Conservation (phyloP, 2,797 vertebrate genomes). For the Intellagama lesueurii region DNA sequence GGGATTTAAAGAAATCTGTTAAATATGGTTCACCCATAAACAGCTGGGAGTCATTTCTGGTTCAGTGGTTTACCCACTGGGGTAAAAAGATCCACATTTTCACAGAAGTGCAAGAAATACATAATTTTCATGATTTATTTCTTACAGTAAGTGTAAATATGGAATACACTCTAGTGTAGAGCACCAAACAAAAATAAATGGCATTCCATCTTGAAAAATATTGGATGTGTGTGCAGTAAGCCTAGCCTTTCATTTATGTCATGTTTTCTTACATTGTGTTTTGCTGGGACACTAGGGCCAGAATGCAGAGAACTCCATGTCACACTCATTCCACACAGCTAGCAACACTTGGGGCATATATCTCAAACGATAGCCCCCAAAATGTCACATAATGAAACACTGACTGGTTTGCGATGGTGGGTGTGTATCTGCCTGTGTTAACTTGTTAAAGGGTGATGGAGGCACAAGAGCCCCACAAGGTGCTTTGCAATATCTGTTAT, state of each 20-base stretch:
- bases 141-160: not conserved
- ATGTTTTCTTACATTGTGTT: not conserved
- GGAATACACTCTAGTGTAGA: too few species aligned
- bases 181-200: too few species aligned
- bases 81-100: too few species aligned
- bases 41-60: too few species aligned
- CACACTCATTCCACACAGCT: not conserved
- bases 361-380: not conserved
- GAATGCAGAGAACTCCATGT: not conserved
- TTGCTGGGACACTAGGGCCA: not conserved
- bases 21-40: too few species aligned
- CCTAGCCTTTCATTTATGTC: not conserved
- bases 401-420: not conserved
- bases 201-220: not conserved
- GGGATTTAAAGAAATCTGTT: too few species aligned
- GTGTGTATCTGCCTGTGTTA: not conserved
- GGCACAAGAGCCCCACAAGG: not conserved
- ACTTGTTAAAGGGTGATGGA: too few species aligned
- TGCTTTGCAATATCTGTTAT: too few species aligned
- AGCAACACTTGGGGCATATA: too few species aligned
- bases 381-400: not conserved
- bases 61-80: too few species aligned
- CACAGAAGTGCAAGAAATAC: too few species aligned
- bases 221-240: not conserved
- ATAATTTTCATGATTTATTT: not conserved